Evolutionary conservation across 2,113 vertebrate species (phyloP).

Genomic region (Gasterosteus aculeatus): DNA sequence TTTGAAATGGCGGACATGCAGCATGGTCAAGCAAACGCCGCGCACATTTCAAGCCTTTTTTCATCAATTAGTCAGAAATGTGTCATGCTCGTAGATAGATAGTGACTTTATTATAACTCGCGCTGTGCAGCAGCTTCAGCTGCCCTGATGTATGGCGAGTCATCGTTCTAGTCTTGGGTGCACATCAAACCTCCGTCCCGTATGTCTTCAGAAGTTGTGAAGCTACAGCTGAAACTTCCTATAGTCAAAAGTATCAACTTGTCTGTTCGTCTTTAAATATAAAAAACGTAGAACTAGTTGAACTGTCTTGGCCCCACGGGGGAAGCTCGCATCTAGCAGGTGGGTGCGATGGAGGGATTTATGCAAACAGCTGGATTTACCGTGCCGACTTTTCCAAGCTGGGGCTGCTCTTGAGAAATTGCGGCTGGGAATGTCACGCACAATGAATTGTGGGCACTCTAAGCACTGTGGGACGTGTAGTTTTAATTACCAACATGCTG

Average conservation of each 20-base stretch:
- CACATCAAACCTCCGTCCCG: neutral
- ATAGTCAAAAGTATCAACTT: slow-evolving; percentile 6
- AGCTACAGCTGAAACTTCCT: slow-evolving; percentile 29
- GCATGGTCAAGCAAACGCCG: neutral
- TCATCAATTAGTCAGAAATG: slow-evolving; percentile 1
- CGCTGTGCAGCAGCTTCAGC: neutral
- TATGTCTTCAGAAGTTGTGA: neutral
- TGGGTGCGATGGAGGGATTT: slow-evolving; percentile 5
- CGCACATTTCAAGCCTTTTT: slow-evolving; percentile 21
- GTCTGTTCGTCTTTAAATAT: neutral
- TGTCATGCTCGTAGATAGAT: neutral
- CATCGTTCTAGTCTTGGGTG: slow-evolving; percentile 1
- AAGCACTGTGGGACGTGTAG: neutral
- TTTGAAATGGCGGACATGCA: slow-evolving; percentile 30
- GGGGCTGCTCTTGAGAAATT: slow-evolving; percentile 14
- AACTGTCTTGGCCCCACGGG: neutral
- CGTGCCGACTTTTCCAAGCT: slow-evolving; percentile 5
- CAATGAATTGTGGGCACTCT: slow-evolving; percentile 6
- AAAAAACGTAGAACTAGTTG: slow-evolving; percentile 12
- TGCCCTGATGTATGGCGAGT: neutral
- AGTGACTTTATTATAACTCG: neutral
- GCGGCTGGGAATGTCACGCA: neutral
- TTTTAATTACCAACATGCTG: slow-evolving; percentile 33
- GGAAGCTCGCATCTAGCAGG: slow-evolving; percentile 20
- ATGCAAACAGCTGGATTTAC: slow-evolving; percentile 13